phyloP scores from a whole-genome alignment of 2,797 vertebrate species.

The Mastacembelus armatus region DNA sequence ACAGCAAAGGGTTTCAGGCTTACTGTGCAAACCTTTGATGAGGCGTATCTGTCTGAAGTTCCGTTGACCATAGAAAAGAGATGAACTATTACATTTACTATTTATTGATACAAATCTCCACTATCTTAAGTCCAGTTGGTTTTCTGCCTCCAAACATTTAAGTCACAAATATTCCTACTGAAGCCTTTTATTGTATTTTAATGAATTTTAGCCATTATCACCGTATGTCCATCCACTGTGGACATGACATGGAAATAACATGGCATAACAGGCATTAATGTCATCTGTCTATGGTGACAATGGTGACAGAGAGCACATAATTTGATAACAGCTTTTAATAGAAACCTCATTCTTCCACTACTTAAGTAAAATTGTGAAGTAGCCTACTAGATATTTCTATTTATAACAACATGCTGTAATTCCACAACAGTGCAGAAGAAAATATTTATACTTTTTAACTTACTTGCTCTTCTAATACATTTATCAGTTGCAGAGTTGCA shows the following conservation, averaged over 20 bases:
- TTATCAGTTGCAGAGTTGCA: conserved; percentile 62
- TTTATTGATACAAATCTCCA: too few relatives aligned
- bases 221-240: neutral
- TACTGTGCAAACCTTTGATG: conserved; percentile 15
- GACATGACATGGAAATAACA: neutral
- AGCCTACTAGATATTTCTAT: conserved; percentile 19
- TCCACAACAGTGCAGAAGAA: conserved; percentile 10
- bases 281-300: neutral
- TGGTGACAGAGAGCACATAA: neutral
- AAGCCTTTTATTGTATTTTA: too few relatives aligned
- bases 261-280: too few relatives aligned
- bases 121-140: conserved; percentile 12
- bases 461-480: conserved; percentile 29
- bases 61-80: too few relatives aligned
- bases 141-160: neutral
- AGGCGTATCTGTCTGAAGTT: conserved; percentile 4
- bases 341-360: neutral
- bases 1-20: neutral
- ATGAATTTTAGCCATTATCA: neutral
- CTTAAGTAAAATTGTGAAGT: conserved; percentile 22
- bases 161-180: neutral
- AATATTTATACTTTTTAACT: too few relatives aligned
- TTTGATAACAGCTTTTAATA: neutral
- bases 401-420: conserved; percentile 11
- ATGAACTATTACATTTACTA: too few relatives aligned